A percentile compares a stretch with the other conserved stretches of the same genome.
Evolutionary conservation across 1,140 invertebrate genomes (phyloP).

Genomic region (Plutomurus gul): DNA sequence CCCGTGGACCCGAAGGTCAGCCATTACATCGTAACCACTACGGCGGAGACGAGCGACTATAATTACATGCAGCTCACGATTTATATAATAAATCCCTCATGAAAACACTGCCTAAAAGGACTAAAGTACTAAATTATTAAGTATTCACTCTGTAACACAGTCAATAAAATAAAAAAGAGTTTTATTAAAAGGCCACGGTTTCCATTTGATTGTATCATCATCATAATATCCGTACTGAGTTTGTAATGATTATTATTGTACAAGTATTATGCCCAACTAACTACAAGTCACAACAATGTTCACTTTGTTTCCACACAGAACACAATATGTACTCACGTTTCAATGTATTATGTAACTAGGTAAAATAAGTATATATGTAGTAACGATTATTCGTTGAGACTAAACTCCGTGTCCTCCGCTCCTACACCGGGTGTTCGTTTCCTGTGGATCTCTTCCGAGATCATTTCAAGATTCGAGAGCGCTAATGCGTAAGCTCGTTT

Average conservation of each 20-base stretch:
- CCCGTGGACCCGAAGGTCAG: slow-evolving; percentile 74
- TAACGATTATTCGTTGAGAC: slow-evolving; percentile 14
- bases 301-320: not conserved
- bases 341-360: no score
- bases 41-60: slow-evolving; percentile 59
- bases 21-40: slow-evolving; percentile 71
- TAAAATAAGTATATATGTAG: not conserved
- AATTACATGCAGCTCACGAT: not conserved
- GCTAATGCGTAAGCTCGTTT: slow-evolving; percentile 61
- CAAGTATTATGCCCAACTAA: not conserved
- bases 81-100: slow-evolving; percentile 4
- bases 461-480: slow-evolving; percentile 61
- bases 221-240: not conserved
- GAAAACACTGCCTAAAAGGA: slow-evolving; percentile 37
- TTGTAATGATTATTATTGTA: no score
- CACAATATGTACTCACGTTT: not conserved
- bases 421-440: slow-evolving; percentile 84
- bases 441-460: slow-evolving; percentile 65
- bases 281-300: not conserved
- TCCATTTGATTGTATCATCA: not conserved
- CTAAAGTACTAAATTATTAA: slow-evolving; percentile 30
- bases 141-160: slow-evolving; percentile 26
- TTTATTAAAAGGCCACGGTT: slow-evolving; percentile 18
- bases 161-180: slow-evolving; percentile 28
- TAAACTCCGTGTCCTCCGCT: slow-evolving; percentile 65